phyloP scores from a whole-genome alignment of 92 coral and sea anemone genomes.

The Umimayanthus kanabou region DNA sequence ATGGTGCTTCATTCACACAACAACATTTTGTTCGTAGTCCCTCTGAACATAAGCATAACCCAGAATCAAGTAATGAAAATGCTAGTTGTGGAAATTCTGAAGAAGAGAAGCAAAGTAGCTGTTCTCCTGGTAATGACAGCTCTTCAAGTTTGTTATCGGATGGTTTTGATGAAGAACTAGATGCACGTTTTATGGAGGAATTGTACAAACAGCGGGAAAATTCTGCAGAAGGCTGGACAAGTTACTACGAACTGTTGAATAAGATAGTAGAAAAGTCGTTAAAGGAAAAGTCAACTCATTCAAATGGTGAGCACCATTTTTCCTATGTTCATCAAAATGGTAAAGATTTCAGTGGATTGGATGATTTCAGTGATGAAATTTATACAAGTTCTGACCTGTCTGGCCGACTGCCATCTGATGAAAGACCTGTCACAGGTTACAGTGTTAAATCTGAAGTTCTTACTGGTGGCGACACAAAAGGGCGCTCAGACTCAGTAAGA shows the following conservation, averaged over 20 bases:
- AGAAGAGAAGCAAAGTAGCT: background rate
- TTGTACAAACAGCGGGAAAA: constrained; percentile 61
- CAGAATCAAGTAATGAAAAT: background rate
- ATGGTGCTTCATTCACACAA: background rate
- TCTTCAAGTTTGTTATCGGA: background rate
- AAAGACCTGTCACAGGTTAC: background rate
- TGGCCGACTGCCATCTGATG: background rate
- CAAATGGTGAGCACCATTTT: constrained; percentile 15
- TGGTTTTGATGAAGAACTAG: constrained; percentile 46
- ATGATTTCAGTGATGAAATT: constrained; percentile 22
- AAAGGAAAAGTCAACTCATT: background rate
- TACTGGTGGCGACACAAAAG: background rate
- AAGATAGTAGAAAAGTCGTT: constrained; percentile 24
- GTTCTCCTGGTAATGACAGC: background rate
- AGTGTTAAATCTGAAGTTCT: background rate
- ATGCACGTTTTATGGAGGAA: constrained; percentile 64
- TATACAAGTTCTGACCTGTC: background rate
- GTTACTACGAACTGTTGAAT: constrained; percentile 63
- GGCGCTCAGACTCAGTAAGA: background rate
- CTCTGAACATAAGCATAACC: background rate
- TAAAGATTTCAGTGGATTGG: constrained; percentile 26
- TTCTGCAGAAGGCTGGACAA: constrained; percentile 71
- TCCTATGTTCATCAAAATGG: constrained; percentile 21
- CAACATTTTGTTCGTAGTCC: background rate
- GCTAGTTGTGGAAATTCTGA: background rate